Conservation (phyloP, 2,797 vertebrate species). For the Kryptopterus vitreolus region DNA sequence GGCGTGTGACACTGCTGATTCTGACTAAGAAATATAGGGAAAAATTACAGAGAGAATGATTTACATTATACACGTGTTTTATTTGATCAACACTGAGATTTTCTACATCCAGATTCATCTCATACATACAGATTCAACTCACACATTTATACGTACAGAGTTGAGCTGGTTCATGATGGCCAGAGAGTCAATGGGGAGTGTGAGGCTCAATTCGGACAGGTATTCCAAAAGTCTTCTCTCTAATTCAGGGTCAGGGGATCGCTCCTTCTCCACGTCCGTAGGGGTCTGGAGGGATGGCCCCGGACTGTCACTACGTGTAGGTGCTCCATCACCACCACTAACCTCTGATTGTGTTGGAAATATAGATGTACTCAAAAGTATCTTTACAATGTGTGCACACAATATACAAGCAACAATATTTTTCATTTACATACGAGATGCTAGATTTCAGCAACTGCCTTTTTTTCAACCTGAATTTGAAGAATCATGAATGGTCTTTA, state of each 20-base stretch:
- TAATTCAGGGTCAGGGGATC: slow-evolving; percentile 85
- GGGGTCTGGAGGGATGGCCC: slow-evolving; percentile 69
- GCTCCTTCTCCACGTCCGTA: slow-evolving; percentile 72
- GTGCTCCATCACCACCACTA: slow-evolving; percentile 72
- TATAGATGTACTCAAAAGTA: background rate
- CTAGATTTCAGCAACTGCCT: background rate
- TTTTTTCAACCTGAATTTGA: background rate
- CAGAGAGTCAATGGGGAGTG: slow-evolving; percentile 84
- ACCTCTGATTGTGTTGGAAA: slow-evolving; percentile 67
- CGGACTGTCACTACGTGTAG: slow-evolving; percentile 85
- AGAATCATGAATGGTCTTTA: background rate
- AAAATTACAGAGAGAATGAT: background rate
- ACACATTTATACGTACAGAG: slow-evolving; percentile 71
- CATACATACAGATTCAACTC: background rate
- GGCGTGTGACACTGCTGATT: slow-evolving; percentile 75
- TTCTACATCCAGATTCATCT: too few relatives aligned
- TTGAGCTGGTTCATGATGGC: slow-evolving; percentile 84
- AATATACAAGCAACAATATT: background rate
- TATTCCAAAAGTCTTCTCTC: slow-evolving; percentile 87
- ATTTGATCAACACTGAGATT: background rate
- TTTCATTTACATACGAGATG: too few relatives aligned
- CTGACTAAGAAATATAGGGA: slow-evolving; percentile 67
- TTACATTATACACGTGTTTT: too few relatives aligned
- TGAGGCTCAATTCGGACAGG: slow-evolving; percentile 84
- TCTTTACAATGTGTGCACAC: background rate